A percentile compares a stretch with the other conserved stretches of the same genome.
Conservation (phyloP, 2,888 invertebrate genomes). For the Aplocera efformata region DNA sequence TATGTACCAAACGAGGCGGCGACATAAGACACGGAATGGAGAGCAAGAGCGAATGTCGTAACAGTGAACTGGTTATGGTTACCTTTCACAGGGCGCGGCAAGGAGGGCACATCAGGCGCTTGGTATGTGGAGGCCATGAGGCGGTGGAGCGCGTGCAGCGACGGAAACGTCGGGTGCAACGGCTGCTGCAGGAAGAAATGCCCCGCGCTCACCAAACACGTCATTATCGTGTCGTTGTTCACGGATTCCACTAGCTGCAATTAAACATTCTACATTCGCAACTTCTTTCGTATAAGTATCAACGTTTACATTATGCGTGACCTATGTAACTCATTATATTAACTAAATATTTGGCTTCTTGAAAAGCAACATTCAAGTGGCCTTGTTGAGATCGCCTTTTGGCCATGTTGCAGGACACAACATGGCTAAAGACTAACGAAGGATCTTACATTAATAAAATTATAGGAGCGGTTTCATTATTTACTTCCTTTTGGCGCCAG, state of each 20-base stretch:
- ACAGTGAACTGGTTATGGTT: slow-evolving; percentile 23
- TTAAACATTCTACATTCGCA: slow-evolving; percentile 39
- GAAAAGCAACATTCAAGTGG: too few relatives aligned
- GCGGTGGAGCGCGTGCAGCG: slow-evolving; percentile 88
- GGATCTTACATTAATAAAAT: too few relatives aligned
- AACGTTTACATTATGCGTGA: too few relatives aligned
- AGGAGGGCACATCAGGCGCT: slow-evolving; percentile 86
- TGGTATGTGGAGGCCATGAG: slow-evolving; percentile 92
- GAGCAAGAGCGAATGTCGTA: slow-evolving; percentile 28
- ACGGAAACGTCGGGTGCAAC: slow-evolving; percentile 95
- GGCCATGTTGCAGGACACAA: too few relatives aligned
- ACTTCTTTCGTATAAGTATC: not conserved
- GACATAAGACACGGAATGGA: slow-evolving; percentile 14
- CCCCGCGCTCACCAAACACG: slow-evolving; percentile 91
- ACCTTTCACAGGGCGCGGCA: slow-evolving; percentile 91
- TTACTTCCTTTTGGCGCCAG: too few relatives aligned
- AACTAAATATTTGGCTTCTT: too few relatives aligned
- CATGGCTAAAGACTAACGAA: too few relatives aligned
- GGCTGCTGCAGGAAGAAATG: slow-evolving; percentile 98
- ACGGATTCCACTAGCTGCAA: slow-evolving; percentile 94
- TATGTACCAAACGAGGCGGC: slow-evolving; percentile 7
- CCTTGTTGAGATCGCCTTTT: too few relatives aligned
- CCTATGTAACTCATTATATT: too few relatives aligned
- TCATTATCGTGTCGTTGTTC: slow-evolving; percentile 95
- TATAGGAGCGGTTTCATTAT: too few relatives aligned